A percentile compares a stretch with the other conserved stretches of the same genome.
These are phyloP conservation scores for Uropsilus gracilis DNA, from an alignment of 2,113 vertebrate species.

Conservation along the genomic window DNA sequence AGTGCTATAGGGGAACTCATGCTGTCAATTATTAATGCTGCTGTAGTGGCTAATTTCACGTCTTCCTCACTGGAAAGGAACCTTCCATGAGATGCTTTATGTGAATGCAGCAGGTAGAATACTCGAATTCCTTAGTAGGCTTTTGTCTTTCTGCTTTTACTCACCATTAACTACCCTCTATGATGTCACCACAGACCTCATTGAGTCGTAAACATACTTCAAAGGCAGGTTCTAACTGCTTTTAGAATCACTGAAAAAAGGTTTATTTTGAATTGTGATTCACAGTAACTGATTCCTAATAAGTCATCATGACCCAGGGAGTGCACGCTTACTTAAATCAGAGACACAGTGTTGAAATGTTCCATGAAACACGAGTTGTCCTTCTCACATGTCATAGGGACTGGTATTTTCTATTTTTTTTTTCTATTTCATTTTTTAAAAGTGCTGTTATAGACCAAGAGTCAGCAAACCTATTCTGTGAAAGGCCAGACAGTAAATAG, in stretches of 20 bases:
- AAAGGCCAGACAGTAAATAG: not conserved
- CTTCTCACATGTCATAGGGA: not conserved
- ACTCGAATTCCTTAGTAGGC: no score
- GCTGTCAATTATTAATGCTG: not conserved
- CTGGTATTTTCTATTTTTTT: not conserved
- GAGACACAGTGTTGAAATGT: not conserved
- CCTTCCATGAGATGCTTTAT: not conserved
- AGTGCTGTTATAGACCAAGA: not conserved
- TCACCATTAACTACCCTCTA: no score
- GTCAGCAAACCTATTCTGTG: not conserved
- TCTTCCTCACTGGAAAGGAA: not conserved
- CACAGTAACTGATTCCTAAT: not conserved
- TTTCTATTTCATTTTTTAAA: not conserved
- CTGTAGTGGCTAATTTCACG: not conserved
- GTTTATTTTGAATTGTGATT: not conserved
- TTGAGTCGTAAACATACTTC: not conserved
- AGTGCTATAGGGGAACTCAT: not conserved
- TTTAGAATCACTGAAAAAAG: not conserved
- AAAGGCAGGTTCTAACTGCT: not conserved
- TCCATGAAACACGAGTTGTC: not conserved
- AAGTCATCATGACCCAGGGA: not conserved
- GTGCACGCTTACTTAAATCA: accelerated
- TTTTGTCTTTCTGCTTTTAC: not conserved
- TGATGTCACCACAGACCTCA: not conserved
- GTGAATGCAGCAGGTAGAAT: no score